Percentiles rank a stretch among this genome's conserved stretches.
These are phyloP conservation scores for Eristalinus sepulchralis DNA, from an alignment of 2,888 invertebrate genomes.

Conservation along the genomic window DNA sequence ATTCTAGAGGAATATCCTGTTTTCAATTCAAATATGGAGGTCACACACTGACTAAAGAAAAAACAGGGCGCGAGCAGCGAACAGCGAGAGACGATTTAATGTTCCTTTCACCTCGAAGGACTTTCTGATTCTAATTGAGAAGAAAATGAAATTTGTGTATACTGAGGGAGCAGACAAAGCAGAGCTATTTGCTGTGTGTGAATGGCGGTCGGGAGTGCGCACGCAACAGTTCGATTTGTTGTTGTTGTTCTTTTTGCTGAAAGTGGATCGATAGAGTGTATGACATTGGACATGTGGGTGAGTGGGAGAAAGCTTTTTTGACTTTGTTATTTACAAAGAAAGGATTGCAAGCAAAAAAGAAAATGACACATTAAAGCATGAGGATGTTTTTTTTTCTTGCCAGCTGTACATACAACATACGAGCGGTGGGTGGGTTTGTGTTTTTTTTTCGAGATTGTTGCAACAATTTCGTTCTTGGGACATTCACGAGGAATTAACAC, in stretches of 20 bases:
- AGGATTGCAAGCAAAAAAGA: background rate
- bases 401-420: background rate
- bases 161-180: slow-evolving; percentile 30
- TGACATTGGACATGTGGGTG: slow-evolving; percentile 39
- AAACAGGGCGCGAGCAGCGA: slow-evolving; percentile 26
- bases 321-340: background rate
- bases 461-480: background rate
- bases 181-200: background rate
- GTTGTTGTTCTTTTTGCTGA: background rate
- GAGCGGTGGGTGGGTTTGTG: background rate
- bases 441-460: slow-evolving; percentile 4
- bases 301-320: background rate
- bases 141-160: slow-evolving; percentile 64
- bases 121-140: slow-evolving; percentile 46
- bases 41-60: background rate
- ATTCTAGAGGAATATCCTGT: slow-evolving; percentile 30
- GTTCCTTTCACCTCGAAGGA: slow-evolving; percentile 51
- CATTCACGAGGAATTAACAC: background rate
- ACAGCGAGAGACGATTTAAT: background rate
- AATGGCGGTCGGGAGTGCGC: slow-evolving; percentile 45
- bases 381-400: background rate
- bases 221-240: slow-evolving; percentile 61
- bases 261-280: slow-evolving; percentile 50
- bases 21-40: slow-evolving; percentile 17
- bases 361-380: no score